phyloP scores from a whole-genome alignment of 2,797 vertebrate species.

The Hippopotamyrus pictus region DNA sequence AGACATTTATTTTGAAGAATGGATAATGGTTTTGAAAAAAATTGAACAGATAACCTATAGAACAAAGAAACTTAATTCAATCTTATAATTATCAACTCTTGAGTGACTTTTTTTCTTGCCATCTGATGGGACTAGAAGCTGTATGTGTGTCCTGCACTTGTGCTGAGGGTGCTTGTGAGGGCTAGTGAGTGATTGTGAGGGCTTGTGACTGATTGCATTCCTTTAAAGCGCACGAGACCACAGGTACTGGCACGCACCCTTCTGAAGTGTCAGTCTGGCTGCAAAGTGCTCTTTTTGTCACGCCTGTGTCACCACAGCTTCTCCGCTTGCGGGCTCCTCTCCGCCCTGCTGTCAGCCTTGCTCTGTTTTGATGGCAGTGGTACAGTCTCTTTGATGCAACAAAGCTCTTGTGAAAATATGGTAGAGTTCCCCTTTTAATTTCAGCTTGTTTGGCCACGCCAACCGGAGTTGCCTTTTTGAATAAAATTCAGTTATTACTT shows the following conservation, averaged over 20 bases:
- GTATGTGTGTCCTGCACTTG: not conserved
- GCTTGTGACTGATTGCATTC: not conserved
- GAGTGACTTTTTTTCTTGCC: constrained; percentile 23
- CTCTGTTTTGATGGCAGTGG: not conserved
- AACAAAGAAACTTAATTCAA: constrained; percentile 38
- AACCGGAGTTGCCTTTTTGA: not conserved
- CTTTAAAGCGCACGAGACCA: not conserved
- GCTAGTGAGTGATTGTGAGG: not conserved
- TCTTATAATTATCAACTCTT: constrained; percentile 30
- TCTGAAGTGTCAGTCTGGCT: constrained; percentile 6
- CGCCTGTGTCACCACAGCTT: not conserved
- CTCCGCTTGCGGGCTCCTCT: not conserved
- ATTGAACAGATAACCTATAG: constrained; percentile 31
- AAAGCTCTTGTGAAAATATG: not conserved
- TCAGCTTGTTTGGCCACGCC: not conserved
- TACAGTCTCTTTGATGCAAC: not conserved
- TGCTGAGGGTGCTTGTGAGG: not conserved
- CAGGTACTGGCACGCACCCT: not conserved
- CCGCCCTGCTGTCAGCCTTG: not conserved
- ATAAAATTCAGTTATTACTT: constrained; percentile 10
- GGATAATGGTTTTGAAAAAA: constrained; percentile 34
- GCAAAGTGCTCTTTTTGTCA: not conserved
- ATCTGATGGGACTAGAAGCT: not conserved
- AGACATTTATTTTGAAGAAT: constrained; percentile 38
- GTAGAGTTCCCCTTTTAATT: constrained; percentile 5